Evolutionary conservation across 1,140 invertebrate genomes (phyloP).

Genomic region (Pissodes strobi): DNA sequence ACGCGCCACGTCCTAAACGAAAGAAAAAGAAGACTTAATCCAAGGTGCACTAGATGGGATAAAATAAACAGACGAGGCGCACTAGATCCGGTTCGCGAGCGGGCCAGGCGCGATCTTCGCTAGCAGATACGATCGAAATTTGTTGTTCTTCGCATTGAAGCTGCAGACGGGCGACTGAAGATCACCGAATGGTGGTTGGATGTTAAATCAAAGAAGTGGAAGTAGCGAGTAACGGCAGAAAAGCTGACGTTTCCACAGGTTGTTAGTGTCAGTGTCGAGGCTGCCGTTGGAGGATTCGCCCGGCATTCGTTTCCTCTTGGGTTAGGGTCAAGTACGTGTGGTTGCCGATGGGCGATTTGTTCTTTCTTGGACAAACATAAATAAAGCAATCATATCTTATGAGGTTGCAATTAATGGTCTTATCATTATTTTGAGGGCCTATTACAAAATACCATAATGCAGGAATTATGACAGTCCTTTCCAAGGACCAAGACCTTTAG

Average conservation of each 20-base stretch:
- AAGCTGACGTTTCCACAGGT: conserved; percentile 16
- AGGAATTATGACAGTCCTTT: no score
- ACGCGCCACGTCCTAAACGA: conserved; percentile 25
- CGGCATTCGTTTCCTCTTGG: neutral
- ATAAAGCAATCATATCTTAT: no score
- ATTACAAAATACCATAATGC: no score
- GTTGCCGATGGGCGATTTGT: no score
- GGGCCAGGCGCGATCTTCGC: conserved; percentile 17
- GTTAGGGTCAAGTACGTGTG: neutral
- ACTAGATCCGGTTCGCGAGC: conserved; percentile 19
- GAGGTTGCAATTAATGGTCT: no score
- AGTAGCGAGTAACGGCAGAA: conserved; percentile 25
- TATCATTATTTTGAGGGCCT: no score
- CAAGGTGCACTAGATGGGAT: conserved; percentile 10
- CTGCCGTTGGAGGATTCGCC: neutral
- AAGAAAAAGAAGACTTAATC: conserved; percentile 15
- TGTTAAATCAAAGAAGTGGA: conserved; percentile 36
- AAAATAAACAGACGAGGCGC: neutral
- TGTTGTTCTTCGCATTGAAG: conserved; percentile 16
- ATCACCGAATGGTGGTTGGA: conserved; percentile 24
- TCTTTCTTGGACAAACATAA: no score
- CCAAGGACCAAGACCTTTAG: no score
- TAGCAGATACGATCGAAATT: neutral
- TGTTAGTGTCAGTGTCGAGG: conserved; percentile 28
- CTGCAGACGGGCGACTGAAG: conserved; percentile 27